Evolutionary conservation across 2,888 invertebrate genomes (phyloP), one percentile per base, ranked within the genome.

Genomic region (Caenorhabditis sp.): DNA sequence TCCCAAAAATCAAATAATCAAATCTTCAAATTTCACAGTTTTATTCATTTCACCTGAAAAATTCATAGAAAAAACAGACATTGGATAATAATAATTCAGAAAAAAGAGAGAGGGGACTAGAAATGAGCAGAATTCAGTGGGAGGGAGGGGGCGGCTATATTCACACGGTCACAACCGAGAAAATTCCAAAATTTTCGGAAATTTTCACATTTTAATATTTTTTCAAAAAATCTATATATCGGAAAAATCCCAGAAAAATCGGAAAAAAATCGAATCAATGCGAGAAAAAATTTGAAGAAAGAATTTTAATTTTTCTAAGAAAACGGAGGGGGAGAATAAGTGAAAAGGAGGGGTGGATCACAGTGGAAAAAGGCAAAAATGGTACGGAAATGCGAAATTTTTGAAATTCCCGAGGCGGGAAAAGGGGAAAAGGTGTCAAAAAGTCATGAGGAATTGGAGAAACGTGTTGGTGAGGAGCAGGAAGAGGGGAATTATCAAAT

Each of bases 361-460:
- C 55, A 56, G 55, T 40, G 40, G 40, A 40, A 40, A 40, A 9
- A 11, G 40, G 47, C 18, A 18, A 18, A 47, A 47, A n/a, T 18
- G 20, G 47, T 18, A 47, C 47, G 32, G 32, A 32, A 9, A 18
- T 18, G 18, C 47, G 32, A 9, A 32, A 6, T 32, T 32, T 32
- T 32, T 32, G 32, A 32, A 32, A 6, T 32, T 32, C 32, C 5
- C 9, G 53, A 9, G 13, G 47, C 2, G 26, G 26, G n/a, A n/a
- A n/a, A n/a, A n/a, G n/a, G n/a, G n/a, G n/a, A n/a, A n/a, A n/a
- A n/a, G n/a, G n/a, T n/a, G n/a, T n/a, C n/a, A n/a, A n/a, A n/a
- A n/a, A 35, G 71, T 61, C 71, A 71, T 70, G 70, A 70, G 47
- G 47, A 47, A 18, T 18, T 47, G 47, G 20, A 11, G 47, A 47